Evolutionary conservation across 2,113 vertebrate genomes (phyloP).

Genomic region (Macquaria australasica): DNA sequence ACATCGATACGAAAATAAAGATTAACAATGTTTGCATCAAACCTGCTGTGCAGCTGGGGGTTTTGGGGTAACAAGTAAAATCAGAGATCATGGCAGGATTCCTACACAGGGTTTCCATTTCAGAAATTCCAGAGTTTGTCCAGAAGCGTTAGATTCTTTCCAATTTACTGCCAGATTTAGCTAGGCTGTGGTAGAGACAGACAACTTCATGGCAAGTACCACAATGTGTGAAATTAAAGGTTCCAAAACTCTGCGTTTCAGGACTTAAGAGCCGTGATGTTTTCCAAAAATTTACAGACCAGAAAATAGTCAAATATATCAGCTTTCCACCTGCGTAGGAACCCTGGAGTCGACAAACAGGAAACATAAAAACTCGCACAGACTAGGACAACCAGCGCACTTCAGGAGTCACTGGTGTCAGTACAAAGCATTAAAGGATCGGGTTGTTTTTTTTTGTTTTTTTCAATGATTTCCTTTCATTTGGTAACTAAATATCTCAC

Average conservation of each 20-base stretch:
- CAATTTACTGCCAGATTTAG: not conserved
- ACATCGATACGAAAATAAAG: conserved; percentile 63
- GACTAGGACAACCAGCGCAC: conserved; percentile 34
- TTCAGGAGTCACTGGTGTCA: conserved; percentile 40
- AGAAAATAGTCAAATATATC: not conserved
- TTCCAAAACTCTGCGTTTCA: not conserved
- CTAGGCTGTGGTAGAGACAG: rapidly evolving
- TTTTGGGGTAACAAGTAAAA: not conserved
- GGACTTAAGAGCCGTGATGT: not conserved
- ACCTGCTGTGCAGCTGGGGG: conserved; percentile 64
- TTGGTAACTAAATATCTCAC: conserved; percentile 82
- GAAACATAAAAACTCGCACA: conserved; percentile 5
- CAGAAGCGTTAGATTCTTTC: not conserved
- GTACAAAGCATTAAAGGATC: conserved; percentile 55
- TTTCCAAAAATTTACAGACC: not conserved
- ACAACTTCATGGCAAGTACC: not conserved
- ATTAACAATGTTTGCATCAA: conserved; percentile 70
- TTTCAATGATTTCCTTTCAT: conserved; percentile 68
- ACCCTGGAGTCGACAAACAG: conserved; percentile 10
- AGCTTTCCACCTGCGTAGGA: conserved; percentile 24
- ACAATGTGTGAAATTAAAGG: not conserved
- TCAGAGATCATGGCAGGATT: conserved; percentile 25
- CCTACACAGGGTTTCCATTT: conserved; percentile 4
- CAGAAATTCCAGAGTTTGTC: not conserved
- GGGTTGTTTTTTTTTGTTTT: conserved; percentile 33